Evolutionary conservation across 2,888 invertebrate species (phyloP).

Genomic region (Cinara cedri): DNA sequence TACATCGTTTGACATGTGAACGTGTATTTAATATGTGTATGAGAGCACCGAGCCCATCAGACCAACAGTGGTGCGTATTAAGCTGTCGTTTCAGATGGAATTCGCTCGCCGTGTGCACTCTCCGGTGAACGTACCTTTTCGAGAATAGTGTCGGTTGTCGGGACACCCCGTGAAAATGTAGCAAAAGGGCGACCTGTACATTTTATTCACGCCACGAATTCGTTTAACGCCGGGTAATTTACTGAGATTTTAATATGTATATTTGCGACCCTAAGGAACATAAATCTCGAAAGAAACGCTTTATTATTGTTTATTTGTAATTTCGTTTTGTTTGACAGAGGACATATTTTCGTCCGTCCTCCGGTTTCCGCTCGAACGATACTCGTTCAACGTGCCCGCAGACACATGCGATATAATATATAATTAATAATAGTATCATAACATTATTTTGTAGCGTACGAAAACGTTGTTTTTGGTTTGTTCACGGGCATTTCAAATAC

Average conservation of each 20-base stretch:
- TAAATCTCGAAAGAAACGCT: constrained; percentile 30
- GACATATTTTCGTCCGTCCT: not conserved
- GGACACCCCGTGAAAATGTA: not conserved
- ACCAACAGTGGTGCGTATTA: not conserved
- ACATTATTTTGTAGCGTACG: not conserved
- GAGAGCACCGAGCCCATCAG: too few species aligned
- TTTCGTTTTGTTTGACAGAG: constrained; percentile 33
- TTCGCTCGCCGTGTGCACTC: not conserved
- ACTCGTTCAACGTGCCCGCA: not conserved
- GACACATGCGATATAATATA: not conserved
- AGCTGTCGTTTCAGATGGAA: not conserved
- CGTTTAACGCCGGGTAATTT: constrained; percentile 29
- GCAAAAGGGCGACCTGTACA: not conserved
- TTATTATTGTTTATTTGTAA: constrained; percentile 6
- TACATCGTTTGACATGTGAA: not conserved
- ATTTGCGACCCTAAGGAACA: constrained; percentile 22
- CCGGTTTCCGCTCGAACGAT: not conserved
- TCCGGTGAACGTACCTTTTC: not conserved
- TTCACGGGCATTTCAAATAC: not conserved
- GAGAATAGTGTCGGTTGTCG: not conserved
- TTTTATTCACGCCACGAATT: constrained; percentile 35
- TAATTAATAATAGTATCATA: too few species aligned
- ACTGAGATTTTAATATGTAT: not conserved
- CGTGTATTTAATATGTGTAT: not conserved
- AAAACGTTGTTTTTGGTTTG: too few species aligned